Evolutionary conservation across 2,888 invertebrate species (phyloP).

Genomic region (Keiferia lycopersicella): DNA sequence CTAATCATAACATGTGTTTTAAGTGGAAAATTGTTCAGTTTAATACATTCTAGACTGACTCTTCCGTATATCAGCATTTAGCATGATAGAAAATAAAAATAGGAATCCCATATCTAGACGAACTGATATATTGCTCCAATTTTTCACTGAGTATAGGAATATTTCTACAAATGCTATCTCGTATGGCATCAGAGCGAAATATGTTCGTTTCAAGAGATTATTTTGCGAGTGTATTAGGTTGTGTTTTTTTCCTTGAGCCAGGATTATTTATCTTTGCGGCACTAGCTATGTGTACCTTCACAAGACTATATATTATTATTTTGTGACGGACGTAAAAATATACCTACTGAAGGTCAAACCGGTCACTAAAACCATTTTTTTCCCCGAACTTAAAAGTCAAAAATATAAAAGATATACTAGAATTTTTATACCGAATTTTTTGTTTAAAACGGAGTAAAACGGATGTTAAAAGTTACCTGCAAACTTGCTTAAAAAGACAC

Average conservation of each 20-base stretch:
- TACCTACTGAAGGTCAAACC: no score
- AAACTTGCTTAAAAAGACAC: not conserved
- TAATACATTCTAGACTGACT: not conserved
- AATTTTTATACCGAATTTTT: no score
- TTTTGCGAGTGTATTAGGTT: not conserved
- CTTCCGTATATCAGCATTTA: not conserved
- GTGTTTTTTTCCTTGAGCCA: not conserved
- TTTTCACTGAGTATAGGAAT: not conserved
- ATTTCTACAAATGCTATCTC: not conserved
- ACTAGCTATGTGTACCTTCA: not conserved
- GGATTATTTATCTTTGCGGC: constrained; percentile 10
- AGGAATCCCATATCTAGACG: not conserved
- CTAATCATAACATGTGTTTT: no score
- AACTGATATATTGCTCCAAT: not conserved
- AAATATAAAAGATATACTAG: no score
- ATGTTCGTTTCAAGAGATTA: constrained; percentile 20
- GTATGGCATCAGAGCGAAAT: constrained; percentile 16
- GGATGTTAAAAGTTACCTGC: not conserved
- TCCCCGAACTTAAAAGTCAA: no score
- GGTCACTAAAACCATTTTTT: no score
- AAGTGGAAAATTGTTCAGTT: no score
- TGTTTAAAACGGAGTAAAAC: no score
- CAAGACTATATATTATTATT: no score
- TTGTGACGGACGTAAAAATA: no score
- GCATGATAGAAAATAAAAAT: not conserved